phyloP scores from a whole-genome alignment of 2,888 invertebrate species.

The Scaeva pyrastri region DNA sequence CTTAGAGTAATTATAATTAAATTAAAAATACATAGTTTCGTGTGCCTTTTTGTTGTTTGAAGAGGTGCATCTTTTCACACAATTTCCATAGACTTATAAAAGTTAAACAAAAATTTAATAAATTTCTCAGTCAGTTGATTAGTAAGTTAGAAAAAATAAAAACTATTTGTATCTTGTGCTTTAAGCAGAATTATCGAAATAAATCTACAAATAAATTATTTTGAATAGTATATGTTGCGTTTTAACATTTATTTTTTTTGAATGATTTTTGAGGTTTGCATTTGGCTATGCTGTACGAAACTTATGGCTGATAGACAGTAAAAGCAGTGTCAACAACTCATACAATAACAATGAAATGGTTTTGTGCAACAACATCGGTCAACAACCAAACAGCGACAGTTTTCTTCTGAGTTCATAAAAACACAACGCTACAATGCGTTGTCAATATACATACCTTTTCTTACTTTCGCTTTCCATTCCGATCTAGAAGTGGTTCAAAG shows the following conservation, averaged over 20 bases:
- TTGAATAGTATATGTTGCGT: conserved; percentile 41
- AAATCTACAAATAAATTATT: conserved; percentile 61
- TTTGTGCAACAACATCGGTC: too few species aligned
- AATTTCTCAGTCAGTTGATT: conserved; percentile 3
- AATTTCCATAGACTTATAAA: conserved; percentile 16
- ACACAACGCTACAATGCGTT: too few species aligned
- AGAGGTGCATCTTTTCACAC: conserved; percentile 24
- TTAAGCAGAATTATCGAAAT: conserved; percentile 65
- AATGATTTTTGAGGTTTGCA: too few species aligned
- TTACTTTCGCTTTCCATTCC: too few species aligned
- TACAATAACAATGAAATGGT: too few species aligned
- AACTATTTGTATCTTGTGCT: conserved; percentile 65
- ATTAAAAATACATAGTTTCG: conserved; percentile 17
- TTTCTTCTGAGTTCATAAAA: too few species aligned
- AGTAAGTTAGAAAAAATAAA: conserved; percentile 28
- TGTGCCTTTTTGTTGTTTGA: conserved; percentile 41
- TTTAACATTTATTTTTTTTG: neutral
- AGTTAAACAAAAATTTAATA: neutral
- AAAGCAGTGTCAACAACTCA: too few species aligned
- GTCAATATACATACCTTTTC: too few species aligned
- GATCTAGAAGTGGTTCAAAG: too few species aligned
- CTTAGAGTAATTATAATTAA: conserved; percentile 17
- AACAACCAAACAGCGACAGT: too few species aligned
- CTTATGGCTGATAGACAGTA: too few species aligned
- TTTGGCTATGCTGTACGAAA: too few species aligned